These are phyloP conservation scores for Rhea pennata DNA, from an alignment of 2,113 vertebrate species.

Conservation along the genomic window DNA sequence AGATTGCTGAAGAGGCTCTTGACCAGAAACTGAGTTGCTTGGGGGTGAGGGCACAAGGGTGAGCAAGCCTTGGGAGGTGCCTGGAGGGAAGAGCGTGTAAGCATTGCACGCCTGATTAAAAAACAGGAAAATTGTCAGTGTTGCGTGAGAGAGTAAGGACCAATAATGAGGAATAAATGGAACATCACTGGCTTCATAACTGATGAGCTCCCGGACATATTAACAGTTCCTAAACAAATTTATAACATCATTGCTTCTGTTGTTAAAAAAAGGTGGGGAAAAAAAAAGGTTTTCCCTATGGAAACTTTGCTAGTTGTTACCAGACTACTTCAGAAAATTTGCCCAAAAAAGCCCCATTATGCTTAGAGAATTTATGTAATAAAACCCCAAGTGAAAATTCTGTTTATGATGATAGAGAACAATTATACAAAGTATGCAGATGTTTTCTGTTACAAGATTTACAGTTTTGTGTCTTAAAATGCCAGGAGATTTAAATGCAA, in stretches of 20 bases:
- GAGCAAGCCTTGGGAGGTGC: neutral
- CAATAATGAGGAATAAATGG: neutral
- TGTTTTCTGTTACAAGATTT: neutral
- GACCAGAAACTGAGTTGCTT: neutral
- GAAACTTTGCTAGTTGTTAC: neutral
- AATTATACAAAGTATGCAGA: neutral
- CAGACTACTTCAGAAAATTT: neutral
- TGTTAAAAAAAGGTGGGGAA: neutral
- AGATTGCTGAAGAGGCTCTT: neutral
- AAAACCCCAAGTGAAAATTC: neutral
- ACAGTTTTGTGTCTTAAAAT: neutral
- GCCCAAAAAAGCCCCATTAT: neutral
- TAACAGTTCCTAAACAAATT: neutral
- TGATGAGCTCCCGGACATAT: neutral
- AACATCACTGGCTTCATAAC: neutral
- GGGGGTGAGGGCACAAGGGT: neutral
- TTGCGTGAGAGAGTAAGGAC: neutral
- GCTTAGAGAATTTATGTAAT: neutral
- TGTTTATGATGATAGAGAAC: slow-evolving; percentile 6
- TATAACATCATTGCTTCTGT: neutral
- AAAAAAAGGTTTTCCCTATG: neutral
- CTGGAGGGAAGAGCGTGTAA: neutral
- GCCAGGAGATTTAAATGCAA: neutral
- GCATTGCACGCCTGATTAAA: neutral
- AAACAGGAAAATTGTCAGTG: neutral